Conservation (phyloP, 2,888 invertebrate species). For the Apamea epomidion region DNA sequence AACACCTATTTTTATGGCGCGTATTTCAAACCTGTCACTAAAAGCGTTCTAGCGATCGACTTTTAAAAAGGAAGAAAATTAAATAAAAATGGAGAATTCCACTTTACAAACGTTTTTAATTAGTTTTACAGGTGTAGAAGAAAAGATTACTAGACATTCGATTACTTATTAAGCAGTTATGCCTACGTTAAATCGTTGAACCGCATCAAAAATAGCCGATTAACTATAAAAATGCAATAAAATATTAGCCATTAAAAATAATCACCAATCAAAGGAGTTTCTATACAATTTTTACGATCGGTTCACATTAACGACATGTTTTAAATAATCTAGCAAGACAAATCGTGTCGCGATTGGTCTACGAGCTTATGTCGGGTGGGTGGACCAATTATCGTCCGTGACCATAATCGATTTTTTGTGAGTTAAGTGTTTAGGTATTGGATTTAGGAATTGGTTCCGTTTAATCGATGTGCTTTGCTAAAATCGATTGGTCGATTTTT, state of each 20-base stretch:
- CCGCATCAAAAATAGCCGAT: slow-evolving; percentile 64
- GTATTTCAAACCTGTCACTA: slow-evolving; percentile 41
- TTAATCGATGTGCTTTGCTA: slow-evolving; percentile 14
- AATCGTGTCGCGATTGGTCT: slow-evolving; percentile 82
- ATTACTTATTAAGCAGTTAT: slow-evolving; percentile 72
- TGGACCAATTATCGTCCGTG: slow-evolving; percentile 52
- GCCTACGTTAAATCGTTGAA: slow-evolving; percentile 60
- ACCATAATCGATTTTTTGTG: slow-evolving; percentile 53
- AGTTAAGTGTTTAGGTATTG: slow-evolving; percentile 49
- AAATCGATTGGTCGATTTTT: slow-evolving; percentile 9
- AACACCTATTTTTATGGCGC: slow-evolving; percentile 49
- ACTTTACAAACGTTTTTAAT: slow-evolving; percentile 49
- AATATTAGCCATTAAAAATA: slow-evolving; percentile 76
- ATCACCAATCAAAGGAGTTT: slow-evolving; percentile 83
- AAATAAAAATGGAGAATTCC: slow-evolving; percentile 28
- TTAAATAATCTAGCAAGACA: slow-evolving; percentile 87
- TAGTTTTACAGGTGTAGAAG: slow-evolving; percentile 57
- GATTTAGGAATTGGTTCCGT: slow-evolving; percentile 39
- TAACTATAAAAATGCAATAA: slow-evolving; percentile 74
- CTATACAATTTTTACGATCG: slow-evolving; percentile 81
- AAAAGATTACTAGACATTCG: slow-evolving; percentile 57
- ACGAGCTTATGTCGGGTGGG: slow-evolving; percentile 69
- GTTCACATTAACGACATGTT: slow-evolving; percentile 79
- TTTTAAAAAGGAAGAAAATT: slow-evolving; percentile 60
- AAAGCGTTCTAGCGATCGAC: slow-evolving; percentile 58